Evolutionary conservation across 2,888 invertebrate species (phyloP).

Genomic region (Mayetiola destructor): DNA sequence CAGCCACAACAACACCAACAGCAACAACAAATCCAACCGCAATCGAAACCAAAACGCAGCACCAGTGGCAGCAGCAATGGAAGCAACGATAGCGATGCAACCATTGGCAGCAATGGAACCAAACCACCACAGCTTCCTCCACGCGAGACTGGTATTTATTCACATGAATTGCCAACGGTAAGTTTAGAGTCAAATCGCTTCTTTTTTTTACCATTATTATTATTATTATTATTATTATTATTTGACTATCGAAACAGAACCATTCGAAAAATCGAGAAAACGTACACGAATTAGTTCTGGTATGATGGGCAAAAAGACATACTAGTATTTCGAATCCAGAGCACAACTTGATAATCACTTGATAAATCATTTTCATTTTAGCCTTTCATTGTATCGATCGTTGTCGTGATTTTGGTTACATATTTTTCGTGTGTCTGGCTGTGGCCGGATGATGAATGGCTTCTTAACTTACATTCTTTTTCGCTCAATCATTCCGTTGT

Average conservation of each 20-base stretch:
- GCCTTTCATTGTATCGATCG: too few species aligned
- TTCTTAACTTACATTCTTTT: background rate
- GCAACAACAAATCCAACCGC: background rate
- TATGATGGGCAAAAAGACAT: too few species aligned
- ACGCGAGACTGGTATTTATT: slow-evolving; percentile 32
- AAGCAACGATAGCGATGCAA: background rate
- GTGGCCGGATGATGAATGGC: slow-evolving; percentile 10
- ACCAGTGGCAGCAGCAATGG: slow-evolving; percentile 8
- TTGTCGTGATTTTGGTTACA: too few species aligned
- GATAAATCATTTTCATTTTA: too few species aligned
- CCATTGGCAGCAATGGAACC: slow-evolving; percentile 32
- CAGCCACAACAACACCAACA: background rate
- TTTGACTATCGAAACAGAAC: too few species aligned
- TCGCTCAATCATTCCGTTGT: background rate
- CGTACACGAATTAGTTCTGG: too few species aligned
- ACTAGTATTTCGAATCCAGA: too few species aligned
- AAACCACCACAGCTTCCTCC: slow-evolving; percentile 47
- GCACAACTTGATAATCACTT: too few species aligned
- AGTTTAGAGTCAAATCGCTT: background rate
- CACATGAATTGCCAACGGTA: slow-evolving; percentile 43
- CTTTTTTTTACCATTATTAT: background rate
- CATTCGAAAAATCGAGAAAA: too few species aligned
- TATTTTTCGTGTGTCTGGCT: too few species aligned
- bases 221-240: too few species aligned
- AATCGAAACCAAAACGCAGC: slow-evolving; percentile 11